These are phyloP conservation scores for Pyrrhosoma nymphula DNA, from an alignment of 2,888 invertebrate genomes.

Conservation along the genomic window DNA sequence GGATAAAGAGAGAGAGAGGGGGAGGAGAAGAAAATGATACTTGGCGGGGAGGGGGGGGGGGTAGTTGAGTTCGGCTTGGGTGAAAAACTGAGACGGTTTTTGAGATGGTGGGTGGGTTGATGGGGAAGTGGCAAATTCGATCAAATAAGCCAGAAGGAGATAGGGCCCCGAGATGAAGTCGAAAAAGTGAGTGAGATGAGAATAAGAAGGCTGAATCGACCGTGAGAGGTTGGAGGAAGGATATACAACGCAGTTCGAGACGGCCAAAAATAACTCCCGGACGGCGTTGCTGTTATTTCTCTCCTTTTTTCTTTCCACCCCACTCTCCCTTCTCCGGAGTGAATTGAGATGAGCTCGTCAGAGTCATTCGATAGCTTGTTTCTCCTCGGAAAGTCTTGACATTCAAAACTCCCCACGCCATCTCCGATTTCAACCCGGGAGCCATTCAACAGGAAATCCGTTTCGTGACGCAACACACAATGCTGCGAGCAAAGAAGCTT, in stretches of 20 bases:
- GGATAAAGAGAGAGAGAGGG: not conserved
- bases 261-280: not conserved
- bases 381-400: not conserved
- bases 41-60: too few relatives aligned
- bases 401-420: not conserved
- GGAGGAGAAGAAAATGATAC: not conserved
- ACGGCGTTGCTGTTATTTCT: not conserved
- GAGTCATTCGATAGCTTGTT: not conserved
- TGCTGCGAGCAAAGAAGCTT: too few relatives aligned
- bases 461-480: too few relatives aligned
- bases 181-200: not conserved
- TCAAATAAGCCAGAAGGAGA: not conserved
- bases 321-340: not conserved
- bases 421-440: not conserved
- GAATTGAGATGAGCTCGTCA: slow-evolving; percentile 4
- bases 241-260: not conserved
- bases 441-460: too few relatives aligned
- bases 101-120: not conserved
- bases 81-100: too few relatives aligned
- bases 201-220: not conserved
- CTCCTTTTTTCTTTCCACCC: not conserved
- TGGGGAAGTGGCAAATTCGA: not conserved
- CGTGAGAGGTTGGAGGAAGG: not conserved
- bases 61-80: too few relatives aligned
- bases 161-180: not conserved